These are phyloP conservation scores for Lathamus discolor DNA, from an alignment of 2,113 vertebrate species.

Conservation along the genomic window DNA sequence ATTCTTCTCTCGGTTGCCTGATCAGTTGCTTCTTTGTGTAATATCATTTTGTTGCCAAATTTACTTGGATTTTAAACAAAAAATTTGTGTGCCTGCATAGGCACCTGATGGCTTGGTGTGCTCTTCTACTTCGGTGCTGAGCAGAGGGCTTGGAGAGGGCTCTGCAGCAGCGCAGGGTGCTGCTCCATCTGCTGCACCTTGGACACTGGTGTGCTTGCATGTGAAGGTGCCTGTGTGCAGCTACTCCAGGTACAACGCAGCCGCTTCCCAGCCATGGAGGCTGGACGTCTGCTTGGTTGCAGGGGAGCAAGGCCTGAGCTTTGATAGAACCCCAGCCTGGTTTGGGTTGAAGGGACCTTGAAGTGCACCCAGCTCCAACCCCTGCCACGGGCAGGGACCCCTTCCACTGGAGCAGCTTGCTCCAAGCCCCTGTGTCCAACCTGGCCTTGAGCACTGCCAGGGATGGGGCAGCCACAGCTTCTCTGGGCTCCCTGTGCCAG, in stretches of 20 bases:
- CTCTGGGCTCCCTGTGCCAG: too few species aligned
- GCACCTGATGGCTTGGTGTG: neutral
- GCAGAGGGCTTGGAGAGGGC: too few species aligned
- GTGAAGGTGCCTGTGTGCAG: neutral
- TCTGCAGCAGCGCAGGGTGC: neutral
- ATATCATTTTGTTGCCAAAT: neutral
- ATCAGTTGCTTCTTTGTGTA: neutral
- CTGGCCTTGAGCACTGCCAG: too few species aligned
- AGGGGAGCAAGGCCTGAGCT: neutral
- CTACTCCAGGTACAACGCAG: accelerated
- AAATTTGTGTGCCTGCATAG: accelerated
- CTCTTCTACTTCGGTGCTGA: neutral
- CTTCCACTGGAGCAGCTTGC: neutral
- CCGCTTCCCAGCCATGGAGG: accelerated
- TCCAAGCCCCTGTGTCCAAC: too few species aligned
- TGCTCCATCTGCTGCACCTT: neutral
- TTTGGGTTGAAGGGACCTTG: neutral
- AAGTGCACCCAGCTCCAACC: neutral
- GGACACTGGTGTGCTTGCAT: accelerated
- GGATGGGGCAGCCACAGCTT: too few species aligned
- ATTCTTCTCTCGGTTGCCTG: neutral
- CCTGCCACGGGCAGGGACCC: neutral
- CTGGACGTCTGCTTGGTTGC: neutral
- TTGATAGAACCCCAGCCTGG: neutral
- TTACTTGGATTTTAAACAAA: neutral